Evolutionary conservation across 2,888 invertebrate species (phyloP), one percentile per base, ranked within the genome.

Genomic region (Nebria salina): DNA sequence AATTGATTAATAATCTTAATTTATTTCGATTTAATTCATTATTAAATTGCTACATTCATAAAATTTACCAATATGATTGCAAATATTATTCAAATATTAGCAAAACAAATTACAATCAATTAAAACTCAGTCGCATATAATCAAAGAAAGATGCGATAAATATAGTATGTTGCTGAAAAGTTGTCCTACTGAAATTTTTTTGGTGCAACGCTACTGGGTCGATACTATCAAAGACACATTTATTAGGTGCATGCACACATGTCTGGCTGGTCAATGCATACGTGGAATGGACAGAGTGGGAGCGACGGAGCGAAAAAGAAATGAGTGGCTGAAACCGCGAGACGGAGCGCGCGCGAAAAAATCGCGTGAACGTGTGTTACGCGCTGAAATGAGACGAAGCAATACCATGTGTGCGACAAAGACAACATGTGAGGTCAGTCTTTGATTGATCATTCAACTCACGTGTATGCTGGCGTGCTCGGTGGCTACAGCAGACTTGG

Each of bases 381-480:
- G 25, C 68, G n/a, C 42, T 41, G 42, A 54, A 54, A 54, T 13
- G 34, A 34, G 34, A 34, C 72, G 65, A 77, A 15, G 43, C 68
- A 41, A 42, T 43, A 8, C 43, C 26, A 75, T 68, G 79, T 43
- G 43, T 34, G 7, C 8, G 13, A 79, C 75, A 75, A 75, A 15
- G 79, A 75, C 74, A 68, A 15, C 26, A 9, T 13, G 9, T 42
- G 7, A 13, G n/a, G 79, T 25, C 13, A 25, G 79, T 79, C 79
- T 15, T 41, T 54, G 66, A 74, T 79, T 26, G 64, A 43, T 75
- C 25, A 65, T 65, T 26, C 4, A 42, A 66, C 79, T 79, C 79
- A 79, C 79, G 79, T 79, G 79, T 79, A 66, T 75, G 74, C 79
- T 68, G 54, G 75, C 75, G 79, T 75, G 79, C 79, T 65, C 74